Percentiles rank a stretch among this genome's conserved stretches.
These are phyloP conservation scores for Bradypodion pumilum DNA, from an alignment of 2,797 vertebrate genomes.

Conservation along the genomic window DNA sequence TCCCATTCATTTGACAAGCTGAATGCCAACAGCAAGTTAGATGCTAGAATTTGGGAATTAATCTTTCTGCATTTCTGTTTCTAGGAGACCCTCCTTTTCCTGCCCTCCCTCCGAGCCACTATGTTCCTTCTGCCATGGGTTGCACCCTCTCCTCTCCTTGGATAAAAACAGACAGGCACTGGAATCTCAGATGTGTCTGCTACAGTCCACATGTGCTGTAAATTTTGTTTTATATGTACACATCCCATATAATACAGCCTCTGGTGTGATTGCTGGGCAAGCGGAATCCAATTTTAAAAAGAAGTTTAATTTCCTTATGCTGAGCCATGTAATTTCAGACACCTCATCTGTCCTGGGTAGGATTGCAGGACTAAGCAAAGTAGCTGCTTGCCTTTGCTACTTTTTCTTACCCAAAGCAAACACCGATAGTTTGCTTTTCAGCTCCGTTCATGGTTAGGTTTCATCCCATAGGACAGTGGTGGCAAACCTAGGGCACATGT, in stretches of 20 bases:
- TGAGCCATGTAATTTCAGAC: conserved; percentile 32
- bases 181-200: conserved; percentile 25
- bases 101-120: neutral
- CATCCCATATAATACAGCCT: conserved; percentile 28
- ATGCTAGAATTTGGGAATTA: conserved; percentile 9
- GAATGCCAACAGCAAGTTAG: neutral
- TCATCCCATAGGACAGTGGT: too few species aligned
- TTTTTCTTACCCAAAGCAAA: neutral
- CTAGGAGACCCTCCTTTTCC: neutral
- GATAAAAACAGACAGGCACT: conserved; percentile 5
- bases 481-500: too few species aligned
- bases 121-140: neutral
- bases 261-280: conserved; percentile 23
- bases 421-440: neutral
- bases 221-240: conserved; percentile 30
- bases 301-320: conserved; percentile 41
- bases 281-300: conserved; percentile 36
- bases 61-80: neutral
- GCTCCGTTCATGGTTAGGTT: conserved; percentile 7
- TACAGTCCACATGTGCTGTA: conserved; percentile 23
- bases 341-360: conserved; percentile 22
- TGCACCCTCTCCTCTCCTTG: neutral
- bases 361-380: conserved; percentile 25
- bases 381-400: neutral
- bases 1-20: neutral